Evolutionary conservation across 1,140 invertebrate species (phyloP), one percentile per base, ranked within the genome.

Genomic region (Drosophila sulfurigaster): DNA sequence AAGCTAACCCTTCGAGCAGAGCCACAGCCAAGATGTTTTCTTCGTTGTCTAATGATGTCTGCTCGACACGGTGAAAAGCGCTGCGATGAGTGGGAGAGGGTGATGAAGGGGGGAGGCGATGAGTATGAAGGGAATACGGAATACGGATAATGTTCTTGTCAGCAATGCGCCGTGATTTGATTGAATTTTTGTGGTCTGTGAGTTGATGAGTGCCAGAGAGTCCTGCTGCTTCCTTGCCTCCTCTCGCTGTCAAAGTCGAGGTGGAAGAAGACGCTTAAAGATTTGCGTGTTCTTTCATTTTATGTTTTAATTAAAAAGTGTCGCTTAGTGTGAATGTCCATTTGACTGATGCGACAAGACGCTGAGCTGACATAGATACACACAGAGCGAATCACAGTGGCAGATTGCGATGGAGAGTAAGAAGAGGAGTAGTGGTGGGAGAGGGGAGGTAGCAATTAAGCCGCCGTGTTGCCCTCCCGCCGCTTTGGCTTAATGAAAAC

Each of bases 261-360:
- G 49, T 35, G 28, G 28, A 56, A 25, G 28, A 60, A 59, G 43
- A 63, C 49, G 30, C 30, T 60, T 11, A 41, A 49, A 62, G 81
- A 83, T 83, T 79, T 83, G 60, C 52, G 75, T 77, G 70, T 58
- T 49, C 52, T 59, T 69, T 71, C 70, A 69, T 75, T 78, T 70
- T 70, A 74, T 72, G 82, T 86, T 89, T 89, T 89, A 89, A 89
- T 89, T 89, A 90, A 89, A 90, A 89, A 89, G 86, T 85, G 85
- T 90, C 85, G 86, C 85, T 79, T 78, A 76, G 81, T 89, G 80
- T 43, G 83, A 83, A 60, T 83, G 83, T 80, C 85, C 83, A 81
- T 88, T 88, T 87, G 83, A 88, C 58, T 82, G 83, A 87, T 88
- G 80, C 68, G 11, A 52, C 20, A 3, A 10, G 15, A 35, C 48